phyloP scores from a whole-genome alignment of 2,113 vertebrate genomes.

The Zosterops hypoxanthus region DNA sequence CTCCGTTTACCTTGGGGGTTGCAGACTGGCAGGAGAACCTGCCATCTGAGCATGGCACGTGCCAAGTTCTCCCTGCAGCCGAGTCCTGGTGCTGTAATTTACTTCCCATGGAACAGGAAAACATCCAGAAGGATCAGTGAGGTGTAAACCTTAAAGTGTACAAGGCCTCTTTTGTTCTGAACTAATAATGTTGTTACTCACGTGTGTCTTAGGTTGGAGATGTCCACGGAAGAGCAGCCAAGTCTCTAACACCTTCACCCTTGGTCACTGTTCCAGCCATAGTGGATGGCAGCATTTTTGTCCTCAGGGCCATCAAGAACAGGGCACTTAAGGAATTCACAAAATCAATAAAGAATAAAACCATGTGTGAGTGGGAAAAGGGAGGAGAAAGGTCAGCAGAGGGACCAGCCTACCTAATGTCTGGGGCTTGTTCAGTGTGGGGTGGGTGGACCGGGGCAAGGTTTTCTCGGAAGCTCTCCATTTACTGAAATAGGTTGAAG shows the following conservation, averaged over 20 bases:
- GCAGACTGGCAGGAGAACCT: slow-evolving; percentile 3
- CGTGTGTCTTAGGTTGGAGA: neutral
- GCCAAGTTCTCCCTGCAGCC: neutral
- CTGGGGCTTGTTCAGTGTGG: neutral
- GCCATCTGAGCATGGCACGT: neutral
- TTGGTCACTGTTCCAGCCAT: neutral
- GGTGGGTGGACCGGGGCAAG: neutral
- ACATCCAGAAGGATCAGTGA: neutral
- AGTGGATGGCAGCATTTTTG: fast-evolving
- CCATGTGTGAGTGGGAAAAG: neutral
- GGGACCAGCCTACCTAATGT: neutral
- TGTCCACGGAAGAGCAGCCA: neutral
- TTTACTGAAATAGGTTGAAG: slow-evolving; percentile 53
- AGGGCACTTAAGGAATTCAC: neutral
- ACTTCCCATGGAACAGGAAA: neutral
- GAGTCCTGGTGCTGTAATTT: neutral
- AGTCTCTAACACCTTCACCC: neutral
- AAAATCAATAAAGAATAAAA: neutral
- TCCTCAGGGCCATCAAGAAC: neutral
- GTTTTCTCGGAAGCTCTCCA: slow-evolving; percentile 9
- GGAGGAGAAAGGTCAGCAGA: neutral
- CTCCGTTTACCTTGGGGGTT: slow-evolving; percentile 22
- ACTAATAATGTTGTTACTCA: neutral
- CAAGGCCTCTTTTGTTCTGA: slow-evolving; percentile 8
- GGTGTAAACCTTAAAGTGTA: neutral